A percentile compares a stretch with the other conserved stretches of the same genome.
Conservation (phyloP, 2,797 vertebrate genomes). For the Fundulus diaphanus region DNA sequence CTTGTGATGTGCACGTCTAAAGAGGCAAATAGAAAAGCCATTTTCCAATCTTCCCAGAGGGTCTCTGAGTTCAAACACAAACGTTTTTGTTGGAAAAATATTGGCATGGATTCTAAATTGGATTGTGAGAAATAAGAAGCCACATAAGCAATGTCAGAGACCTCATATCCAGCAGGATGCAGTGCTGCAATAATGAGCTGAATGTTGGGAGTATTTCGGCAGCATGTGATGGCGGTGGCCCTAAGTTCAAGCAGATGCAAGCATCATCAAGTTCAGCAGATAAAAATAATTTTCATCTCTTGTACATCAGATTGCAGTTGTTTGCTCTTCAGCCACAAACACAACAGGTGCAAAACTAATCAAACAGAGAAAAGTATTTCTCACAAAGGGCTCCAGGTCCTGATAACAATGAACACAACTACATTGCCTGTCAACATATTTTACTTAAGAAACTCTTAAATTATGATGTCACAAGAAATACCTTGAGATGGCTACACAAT, state of each 20-base stretch:
- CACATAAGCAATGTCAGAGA: not conserved
- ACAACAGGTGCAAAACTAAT: too few species aligned
- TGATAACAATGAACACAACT: too few species aligned
- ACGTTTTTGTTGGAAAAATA: not conserved
- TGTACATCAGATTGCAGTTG: not conserved
- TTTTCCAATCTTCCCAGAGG: constrained; percentile 1
- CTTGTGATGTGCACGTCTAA: constrained; percentile 9
- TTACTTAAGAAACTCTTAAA: too few species aligned
- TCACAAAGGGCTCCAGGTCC: too few species aligned
- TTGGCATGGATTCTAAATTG: constrained; percentile 1
- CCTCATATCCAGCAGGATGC: not conserved
- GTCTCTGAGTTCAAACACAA: constrained; percentile 21
- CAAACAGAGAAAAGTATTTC: too few species aligned
- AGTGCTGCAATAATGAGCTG: not conserved
- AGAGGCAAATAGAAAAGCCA: constrained; percentile 15
- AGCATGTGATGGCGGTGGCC: not conserved
- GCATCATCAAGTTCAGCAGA: not conserved
- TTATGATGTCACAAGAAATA: too few species aligned
- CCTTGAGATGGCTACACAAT: too few species aligned
- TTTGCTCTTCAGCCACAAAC: not conserved
- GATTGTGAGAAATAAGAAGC: constrained; percentile 2
- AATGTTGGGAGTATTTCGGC: not conserved
- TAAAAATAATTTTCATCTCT: not conserved
- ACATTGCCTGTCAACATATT: too few species aligned
- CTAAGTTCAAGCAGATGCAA: not conserved